Conservation (phyloP, 2,888 invertebrate genomes). For the Torymus texanus region DNA sequence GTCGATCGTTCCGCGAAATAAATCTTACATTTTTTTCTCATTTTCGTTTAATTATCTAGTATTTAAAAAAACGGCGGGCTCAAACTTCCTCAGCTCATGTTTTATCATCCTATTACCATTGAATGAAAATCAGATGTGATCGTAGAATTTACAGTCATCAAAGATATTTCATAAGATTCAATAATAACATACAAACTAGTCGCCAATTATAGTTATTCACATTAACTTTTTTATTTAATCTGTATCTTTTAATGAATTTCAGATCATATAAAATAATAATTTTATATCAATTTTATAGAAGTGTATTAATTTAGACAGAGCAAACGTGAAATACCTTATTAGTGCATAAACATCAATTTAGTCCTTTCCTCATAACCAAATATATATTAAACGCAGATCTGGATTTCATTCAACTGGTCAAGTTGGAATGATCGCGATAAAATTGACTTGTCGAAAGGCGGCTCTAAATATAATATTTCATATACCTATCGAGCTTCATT, state of each 20-base stretch:
- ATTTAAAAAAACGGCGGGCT: slow-evolving; percentile 26
- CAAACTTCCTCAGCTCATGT: slow-evolving; percentile 37
- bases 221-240: neutral
- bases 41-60: slow-evolving; percentile 32
- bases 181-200: neutral
- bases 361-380: too few relatives aligned
- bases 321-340: too few relatives aligned
- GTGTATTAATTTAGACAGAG: neutral
- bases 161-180: neutral
- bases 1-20: slow-evolving; percentile 31
- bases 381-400: slow-evolving; percentile 15
- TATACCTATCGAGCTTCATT: slow-evolving; percentile 45
- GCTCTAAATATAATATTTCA: slow-evolving; percentile 55
- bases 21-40: slow-evolving; percentile 22
- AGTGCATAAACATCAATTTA: too few relatives aligned
- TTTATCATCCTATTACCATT: slow-evolving; percentile 39
- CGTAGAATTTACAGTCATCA: neutral
- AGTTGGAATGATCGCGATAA: slow-evolving; percentile 54
- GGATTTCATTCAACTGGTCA: slow-evolving; percentile 49
- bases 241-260: neutral
- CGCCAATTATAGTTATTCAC: too few relatives aligned
- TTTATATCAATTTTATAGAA: neutral
- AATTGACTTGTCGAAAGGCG: slow-evolving; percentile 54
- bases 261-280: slow-evolving; percentile 8
- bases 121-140: slow-evolving; percentile 50